Evolutionary conservation across 2,888 invertebrate species (phyloP), one percentile per base, ranked within the genome.

Genomic region (Pycnomerus fuliginosus): DNA sequence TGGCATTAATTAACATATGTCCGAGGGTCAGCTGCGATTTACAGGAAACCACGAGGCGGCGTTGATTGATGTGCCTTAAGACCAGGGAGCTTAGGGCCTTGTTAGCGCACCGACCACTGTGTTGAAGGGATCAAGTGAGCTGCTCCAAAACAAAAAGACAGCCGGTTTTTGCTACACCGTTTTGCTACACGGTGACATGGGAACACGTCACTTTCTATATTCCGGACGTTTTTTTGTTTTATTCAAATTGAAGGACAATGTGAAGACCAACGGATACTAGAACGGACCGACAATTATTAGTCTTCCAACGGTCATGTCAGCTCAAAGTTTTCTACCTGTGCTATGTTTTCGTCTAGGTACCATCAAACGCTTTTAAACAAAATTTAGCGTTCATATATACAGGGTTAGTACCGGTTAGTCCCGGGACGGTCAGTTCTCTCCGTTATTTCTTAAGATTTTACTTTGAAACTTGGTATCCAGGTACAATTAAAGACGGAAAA

Each of bases 121-220:
- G 50, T 56, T 52, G 55, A 34, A 58, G 61, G 65, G 65, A 65
- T 64, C 62, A 63, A 59, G 65, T 60, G 61, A 61, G 60, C 62
- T 56, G 56, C 58, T 55, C 52, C 55, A 58, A 65, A 62, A 66
- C 64, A 62, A 66, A 62, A n/a, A 61, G 61, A 33, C 17, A 59
- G 54, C 66, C 61, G 61, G 62, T 66, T 66, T 65, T 65, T 66
- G 60, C 58, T 46, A 55, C 53, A 52, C 48, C 40, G 51, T 51
- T 55, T 58, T 52, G 53, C 58, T 53, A 16, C 38, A 23, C 35
- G 34, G 34, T 43, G 50, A 50, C 50, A 50, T 50, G 50, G 50
- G 50, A 50, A 50, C 50, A 36, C 40, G 38, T 44, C 44, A 31
- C 39, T 39, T 38, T 39, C 25, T 36, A 32, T 43, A 48, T 48